Percentiles rank a stretch among this genome's conserved stretches.
Evolutionary conservation across 2,113 vertebrate species (phyloP).

Genomic region (Pluvialis apricaria): DNA sequence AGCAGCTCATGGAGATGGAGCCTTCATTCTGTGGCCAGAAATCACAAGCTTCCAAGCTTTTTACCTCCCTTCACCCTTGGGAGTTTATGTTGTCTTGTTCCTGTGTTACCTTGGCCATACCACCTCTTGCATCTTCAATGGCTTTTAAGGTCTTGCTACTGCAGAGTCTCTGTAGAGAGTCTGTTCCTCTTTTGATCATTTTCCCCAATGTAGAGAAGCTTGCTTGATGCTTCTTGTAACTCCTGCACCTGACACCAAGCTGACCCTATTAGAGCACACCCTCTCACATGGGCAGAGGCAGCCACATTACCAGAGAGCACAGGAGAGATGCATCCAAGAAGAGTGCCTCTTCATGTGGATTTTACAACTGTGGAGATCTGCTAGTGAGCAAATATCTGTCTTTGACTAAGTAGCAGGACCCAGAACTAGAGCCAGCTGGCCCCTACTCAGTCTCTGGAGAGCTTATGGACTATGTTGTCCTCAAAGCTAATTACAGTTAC

Average conservation of each 20-base stretch:
- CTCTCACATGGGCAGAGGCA: background rate
- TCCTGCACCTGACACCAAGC: background rate
- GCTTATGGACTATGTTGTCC: background rate
- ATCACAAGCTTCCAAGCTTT: background rate
- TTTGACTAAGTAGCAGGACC: background rate
- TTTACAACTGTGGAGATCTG: background rate
- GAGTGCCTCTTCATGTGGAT: background rate
- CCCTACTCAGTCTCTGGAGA: background rate
- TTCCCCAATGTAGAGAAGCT: background rate
- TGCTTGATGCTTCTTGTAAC: background rate
- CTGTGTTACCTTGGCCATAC: background rate
- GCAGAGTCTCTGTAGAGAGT: background rate
- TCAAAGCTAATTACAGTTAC: background rate
- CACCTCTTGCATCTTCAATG: background rate
- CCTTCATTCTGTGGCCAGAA: background rate
- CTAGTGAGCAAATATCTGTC: background rate
- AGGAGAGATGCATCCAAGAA: background rate
- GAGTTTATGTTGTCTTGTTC: background rate
- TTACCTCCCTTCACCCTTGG: background rate
- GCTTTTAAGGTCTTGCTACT: background rate
- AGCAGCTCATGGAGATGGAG: background rate
- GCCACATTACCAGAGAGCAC: background rate
- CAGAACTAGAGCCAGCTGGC: background rate
- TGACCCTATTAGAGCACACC: background rate
- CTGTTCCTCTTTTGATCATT: background rate